These are phyloP conservation scores for Notospermus geniculatus DNA, from an alignment of 1,140 invertebrate genomes.

Conservation along the genomic window DNA sequence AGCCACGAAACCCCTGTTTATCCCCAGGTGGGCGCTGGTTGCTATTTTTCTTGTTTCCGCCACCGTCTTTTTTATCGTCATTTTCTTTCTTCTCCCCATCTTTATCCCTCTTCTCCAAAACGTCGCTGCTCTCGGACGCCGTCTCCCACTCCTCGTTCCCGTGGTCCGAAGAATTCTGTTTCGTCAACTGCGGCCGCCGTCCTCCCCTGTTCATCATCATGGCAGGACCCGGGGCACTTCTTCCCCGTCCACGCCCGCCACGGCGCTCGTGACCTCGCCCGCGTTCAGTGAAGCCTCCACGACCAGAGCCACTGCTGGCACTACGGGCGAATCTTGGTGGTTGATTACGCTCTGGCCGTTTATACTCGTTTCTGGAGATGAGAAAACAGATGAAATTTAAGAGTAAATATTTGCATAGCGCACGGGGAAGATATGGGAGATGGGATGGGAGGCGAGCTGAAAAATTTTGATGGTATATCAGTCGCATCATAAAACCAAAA, in stretches of 20 bases:
- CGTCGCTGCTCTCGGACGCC: conserved; percentile 64
- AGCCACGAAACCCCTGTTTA: not conserved
- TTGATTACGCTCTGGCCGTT: conserved; percentile 25
- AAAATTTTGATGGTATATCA: too few relatives aligned
- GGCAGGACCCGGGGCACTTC: conserved; percentile 6
- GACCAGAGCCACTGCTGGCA: conserved; percentile 16
- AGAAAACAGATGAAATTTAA: not conserved
- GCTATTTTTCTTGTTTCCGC: conserved; percentile 49
- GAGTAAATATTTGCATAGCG: too few relatives aligned
- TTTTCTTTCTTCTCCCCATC: conserved; percentile 28
- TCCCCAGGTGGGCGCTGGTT: conserved; percentile 40
- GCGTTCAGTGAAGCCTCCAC: conserved; percentile 11
- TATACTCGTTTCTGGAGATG: conserved; percentile 24
- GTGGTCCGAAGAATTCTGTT: conserved; percentile 58
- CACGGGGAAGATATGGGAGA: too few relatives aligned
- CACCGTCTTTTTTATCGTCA: conserved; percentile 40
- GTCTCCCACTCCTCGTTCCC: conserved; percentile 64
- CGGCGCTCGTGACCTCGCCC: conserved; percentile 17
- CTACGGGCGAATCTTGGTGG: conserved; percentile 19
- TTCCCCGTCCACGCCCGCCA: conserved; percentile 26
- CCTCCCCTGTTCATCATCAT: conserved; percentile 10
- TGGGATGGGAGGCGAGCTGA: too few relatives aligned
- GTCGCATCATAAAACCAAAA: too few relatives aligned
- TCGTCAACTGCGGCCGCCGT: conserved; percentile 44
- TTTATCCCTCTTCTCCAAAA: conserved; percentile 46